A percentile compares a stretch with the other conserved stretches of the same genome.
Conservation (phyloP, 2,888 invertebrate genomes). For the Luperina nickerlii region DNA sequence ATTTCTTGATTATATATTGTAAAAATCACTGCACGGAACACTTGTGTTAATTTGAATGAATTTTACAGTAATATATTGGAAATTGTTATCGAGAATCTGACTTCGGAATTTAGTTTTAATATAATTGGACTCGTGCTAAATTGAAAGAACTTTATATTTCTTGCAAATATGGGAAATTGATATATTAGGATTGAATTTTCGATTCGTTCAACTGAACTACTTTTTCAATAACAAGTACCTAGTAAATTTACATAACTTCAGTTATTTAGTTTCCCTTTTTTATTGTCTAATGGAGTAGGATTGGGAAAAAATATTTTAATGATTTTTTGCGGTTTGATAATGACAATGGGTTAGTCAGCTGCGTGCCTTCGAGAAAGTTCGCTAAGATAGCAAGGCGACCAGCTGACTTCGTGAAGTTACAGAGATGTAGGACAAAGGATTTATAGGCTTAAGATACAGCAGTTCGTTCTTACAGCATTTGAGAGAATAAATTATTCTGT, state of each 20-base stretch:
- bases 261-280: background rate
- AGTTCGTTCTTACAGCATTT: background rate
- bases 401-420: conserved; percentile 1
- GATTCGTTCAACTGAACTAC: background rate
- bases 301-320: background rate
- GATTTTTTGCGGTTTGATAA: background rate
- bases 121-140: background rate
- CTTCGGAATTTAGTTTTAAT: background rate
- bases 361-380: conserved; percentile 13
- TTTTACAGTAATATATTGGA: background rate
- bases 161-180: background rate
- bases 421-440: conserved; percentile 27
- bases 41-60: background rate
- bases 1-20: background rate
- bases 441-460: background rate
- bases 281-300: background rate
- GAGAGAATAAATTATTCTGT: background rate
- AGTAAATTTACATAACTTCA: background rate
- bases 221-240: background rate
- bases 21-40: background rate
- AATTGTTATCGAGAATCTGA: no score
- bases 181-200: background rate
- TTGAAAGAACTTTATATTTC: background rate
- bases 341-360: background rate
- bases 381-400: background rate